Base-by-base conservation (phyloP, 2,888 invertebrate genomes). In the Ceriagrion tenellum region DNA sequence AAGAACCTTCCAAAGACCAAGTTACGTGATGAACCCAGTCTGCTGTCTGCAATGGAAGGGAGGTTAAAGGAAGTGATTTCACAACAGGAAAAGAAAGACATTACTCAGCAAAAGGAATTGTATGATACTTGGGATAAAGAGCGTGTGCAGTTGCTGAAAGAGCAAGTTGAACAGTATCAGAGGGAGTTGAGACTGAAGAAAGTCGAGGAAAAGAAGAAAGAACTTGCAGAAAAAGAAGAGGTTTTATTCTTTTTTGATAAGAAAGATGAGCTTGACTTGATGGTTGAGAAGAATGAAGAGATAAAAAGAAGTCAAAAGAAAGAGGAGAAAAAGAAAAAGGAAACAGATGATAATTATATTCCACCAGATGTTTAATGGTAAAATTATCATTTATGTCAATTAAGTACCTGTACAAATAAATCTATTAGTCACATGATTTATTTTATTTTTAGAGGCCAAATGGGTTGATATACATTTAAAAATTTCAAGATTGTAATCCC, bases 161-260 rank as follows among this genome's bases (percentile, higher is more conserved):
- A 97, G 96, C 98, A 98, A 97, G 96, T 97, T 63, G 96, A 97
- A 96, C 97, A 97, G 95, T 96, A 98, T 63, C 96, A 97, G n/a
- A 97, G 96, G 89, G 96, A 96, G 63, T 96, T 97, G 95, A 97
- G 97, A 95, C 96, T 98, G 13, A 96, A 97, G 26, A 97, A 98
- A 95, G 97, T 98, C 96, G 97, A 98, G 96, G 96, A 97, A 90
- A 97, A 98, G 95, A 98, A 98, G 96, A 97, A 97, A 95, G 97
- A 97, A 89, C 96, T 98, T 95, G 96, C 97, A 95, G 97, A 97
- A 55, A 98, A 97, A 96, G 98, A 98, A 96, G 97, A 97, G 95
- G 97, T 97, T 8, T 96, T 97, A 16, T 97, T 97, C 95, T 99
- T 98, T 97, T 99, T 99, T 97, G 98, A 99, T 95, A 98, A 98